Conservation (phyloP, 2,113 vertebrate genomes). For the Porphyrio hochstetteri region DNA sequence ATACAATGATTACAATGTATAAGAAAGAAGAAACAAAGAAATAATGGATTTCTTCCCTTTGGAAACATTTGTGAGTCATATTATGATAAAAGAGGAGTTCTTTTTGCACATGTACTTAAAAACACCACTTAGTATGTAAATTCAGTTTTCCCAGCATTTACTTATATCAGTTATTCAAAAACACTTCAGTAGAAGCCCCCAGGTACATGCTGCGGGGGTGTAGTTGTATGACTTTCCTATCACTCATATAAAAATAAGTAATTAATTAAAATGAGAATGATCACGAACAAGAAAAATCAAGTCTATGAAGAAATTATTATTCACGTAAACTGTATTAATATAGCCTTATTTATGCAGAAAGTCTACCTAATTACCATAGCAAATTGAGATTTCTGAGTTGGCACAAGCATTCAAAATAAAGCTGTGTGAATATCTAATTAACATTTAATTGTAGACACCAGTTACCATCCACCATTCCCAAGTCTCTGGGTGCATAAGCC, state of each 20-base stretch:
- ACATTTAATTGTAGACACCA: neutral
- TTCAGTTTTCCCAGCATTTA: neutral
- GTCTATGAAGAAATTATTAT: neutral
- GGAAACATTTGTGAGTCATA: neutral
- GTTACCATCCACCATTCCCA: neutral
- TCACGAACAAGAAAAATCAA: conserved; percentile 17
- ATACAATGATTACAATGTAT: neutral
- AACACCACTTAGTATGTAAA: conserved; percentile 30
- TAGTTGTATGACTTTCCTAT: neutral
- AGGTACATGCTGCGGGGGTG: neutral
- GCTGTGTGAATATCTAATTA: neutral
- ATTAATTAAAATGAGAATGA: conserved; percentile 10
- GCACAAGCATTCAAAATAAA: conserved; percentile 18
- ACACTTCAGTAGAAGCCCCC: neutral
- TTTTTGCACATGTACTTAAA: neutral
- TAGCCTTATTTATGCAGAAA: conserved; percentile 11
- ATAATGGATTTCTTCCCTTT: conserved; percentile 12
- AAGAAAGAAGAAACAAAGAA: neutral
- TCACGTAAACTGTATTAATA: neutral
- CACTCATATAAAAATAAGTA: conserved; percentile 1
- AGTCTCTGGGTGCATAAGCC: neutral
- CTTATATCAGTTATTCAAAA: neutral
- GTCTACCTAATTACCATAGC: conserved; percentile 2
- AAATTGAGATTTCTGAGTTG: conserved; percentile 25
- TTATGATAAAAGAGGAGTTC: conserved; percentile 5